Evolutionary conservation across 2,797 vertebrate species (phyloP).

Genomic region (Rallus crepitans): DNA sequence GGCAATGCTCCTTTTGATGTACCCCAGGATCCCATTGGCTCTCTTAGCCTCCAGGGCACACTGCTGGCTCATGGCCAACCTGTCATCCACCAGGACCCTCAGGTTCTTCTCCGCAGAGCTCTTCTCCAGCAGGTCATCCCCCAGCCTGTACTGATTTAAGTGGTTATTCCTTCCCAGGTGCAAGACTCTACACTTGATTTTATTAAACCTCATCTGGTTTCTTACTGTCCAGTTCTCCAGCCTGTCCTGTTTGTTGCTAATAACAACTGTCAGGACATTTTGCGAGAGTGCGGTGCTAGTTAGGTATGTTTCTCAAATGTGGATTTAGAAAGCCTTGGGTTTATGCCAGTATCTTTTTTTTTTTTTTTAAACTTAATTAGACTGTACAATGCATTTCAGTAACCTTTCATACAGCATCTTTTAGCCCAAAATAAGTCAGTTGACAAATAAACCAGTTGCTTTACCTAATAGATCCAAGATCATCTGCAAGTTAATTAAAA

Average conservation of each 20-base stretch:
- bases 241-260: background rate
- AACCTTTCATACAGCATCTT: background rate
- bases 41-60: too few species aligned
- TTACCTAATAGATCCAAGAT: background rate
- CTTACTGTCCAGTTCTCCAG: too few species aligned
- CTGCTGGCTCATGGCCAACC: too few species aligned
- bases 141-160: too few species aligned
- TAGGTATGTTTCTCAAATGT: background rate
- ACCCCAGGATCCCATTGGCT: too few species aligned
- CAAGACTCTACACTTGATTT: too few species aligned
- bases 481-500: background rate
- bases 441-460: background rate
- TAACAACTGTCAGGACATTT: background rate
- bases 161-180: too few species aligned
- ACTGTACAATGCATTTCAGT: background rate
- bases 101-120: too few species aligned
- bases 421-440: background rate
- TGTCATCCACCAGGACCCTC: too few species aligned
- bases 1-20: too few species aligned
- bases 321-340: background rate
- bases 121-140: too few species aligned
- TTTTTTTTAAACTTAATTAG: background rate
- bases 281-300: background rate
- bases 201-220: too few species aligned
- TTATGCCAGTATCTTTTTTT: background rate